A percentile compares a stretch with the other conserved stretches of the same genome.
phyloP scores from a whole-genome alignment of 92 coral and sea anemone genomes.

The Umimayanthus kanabou region DNA sequence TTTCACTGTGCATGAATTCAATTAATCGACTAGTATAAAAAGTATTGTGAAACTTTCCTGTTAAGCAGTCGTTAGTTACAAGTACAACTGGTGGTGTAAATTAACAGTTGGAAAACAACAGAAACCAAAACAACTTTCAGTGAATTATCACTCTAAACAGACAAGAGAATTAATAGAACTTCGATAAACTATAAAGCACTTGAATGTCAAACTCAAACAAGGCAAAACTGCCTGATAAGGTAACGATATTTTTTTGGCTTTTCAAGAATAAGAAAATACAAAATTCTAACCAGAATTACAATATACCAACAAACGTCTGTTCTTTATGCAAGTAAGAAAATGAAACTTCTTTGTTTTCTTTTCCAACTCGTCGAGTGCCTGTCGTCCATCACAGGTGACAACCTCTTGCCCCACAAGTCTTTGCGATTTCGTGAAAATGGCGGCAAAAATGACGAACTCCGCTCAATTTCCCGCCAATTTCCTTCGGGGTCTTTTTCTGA shows the following conservation, averaged over 20 bases:
- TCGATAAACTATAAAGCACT: not conserved
- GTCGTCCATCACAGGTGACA: not conserved
- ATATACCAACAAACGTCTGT: not conserved
- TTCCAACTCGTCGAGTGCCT: not conserved
- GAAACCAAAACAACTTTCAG: not conserved
- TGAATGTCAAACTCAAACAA: not conserved
- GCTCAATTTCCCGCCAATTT: not conserved
- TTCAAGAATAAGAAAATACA: not conserved
- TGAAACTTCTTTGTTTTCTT: constrained; percentile 10
- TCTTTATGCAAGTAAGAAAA: not conserved
- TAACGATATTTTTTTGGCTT: not conserved
- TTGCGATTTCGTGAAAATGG: constrained; percentile 22
- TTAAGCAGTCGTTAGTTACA: not conserved
- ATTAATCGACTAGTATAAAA: not conserved
- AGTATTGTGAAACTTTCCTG: not conserved
- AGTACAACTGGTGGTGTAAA: not conserved
- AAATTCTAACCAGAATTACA: not conserved
- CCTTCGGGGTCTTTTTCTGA: not conserved
- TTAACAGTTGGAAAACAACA: not conserved
- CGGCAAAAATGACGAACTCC: not conserved
- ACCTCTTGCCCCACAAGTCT: constrained; percentile 3
- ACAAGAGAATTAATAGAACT: not conserved
- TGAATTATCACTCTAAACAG: not conserved
- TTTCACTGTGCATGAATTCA: not conserved
- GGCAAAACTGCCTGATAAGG: constrained; percentile 21